Base-by-base conservation (phyloP, 1,140 invertebrate genomes). In the Ooceraea biroi region DNA sequence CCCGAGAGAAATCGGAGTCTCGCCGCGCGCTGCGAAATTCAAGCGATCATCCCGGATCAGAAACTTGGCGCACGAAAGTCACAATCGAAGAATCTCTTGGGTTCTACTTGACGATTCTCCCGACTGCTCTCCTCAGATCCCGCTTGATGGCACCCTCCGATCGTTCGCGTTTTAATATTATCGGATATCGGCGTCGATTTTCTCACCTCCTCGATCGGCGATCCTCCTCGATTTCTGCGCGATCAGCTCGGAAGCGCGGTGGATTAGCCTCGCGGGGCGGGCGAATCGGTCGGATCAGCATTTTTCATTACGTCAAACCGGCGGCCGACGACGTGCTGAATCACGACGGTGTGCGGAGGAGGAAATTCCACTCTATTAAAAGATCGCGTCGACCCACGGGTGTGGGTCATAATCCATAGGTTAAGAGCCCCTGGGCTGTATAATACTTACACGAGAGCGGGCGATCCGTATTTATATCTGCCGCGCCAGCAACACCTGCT, bases 401-500 rank as follows among this genome's bases (percentile, higher is more conserved):
- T 30, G 57, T 50, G 58, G 76, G 76, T 58, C 52, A 80, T 71
- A 78, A 80, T 80, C 65, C 50, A 46, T 69, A 80, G 76, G 76
- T 80, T 80, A 80, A 80, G 76, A 80, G 76, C 65, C 25, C 22
- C 52, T 30, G 25, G 7, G 14, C 36, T 36, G 36, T 58, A n/a
- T 71, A 30, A 71, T 80, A 71, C 25, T 25, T 80, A 58, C 36
- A 36, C 36, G 36, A 36, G 50, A 44, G 46, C 76, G 76, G 57
- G 50, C 50, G 50, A 71, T 71, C 36, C 22, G 50, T 58, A 71
- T 80, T 80, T 80, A 80, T 80, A 71, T 58, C 25, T 17, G 10
- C 50, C 76, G 50, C 76, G 76, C 76, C 36, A 17, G 76, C 50
- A 71, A 60, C 82, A 85, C 86, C 86, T 87, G 69, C 86, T 12